These are phyloP conservation scores for Galbula dea DNA, from an alignment of 2,113 vertebrate species.

Conservation along the genomic window DNA sequence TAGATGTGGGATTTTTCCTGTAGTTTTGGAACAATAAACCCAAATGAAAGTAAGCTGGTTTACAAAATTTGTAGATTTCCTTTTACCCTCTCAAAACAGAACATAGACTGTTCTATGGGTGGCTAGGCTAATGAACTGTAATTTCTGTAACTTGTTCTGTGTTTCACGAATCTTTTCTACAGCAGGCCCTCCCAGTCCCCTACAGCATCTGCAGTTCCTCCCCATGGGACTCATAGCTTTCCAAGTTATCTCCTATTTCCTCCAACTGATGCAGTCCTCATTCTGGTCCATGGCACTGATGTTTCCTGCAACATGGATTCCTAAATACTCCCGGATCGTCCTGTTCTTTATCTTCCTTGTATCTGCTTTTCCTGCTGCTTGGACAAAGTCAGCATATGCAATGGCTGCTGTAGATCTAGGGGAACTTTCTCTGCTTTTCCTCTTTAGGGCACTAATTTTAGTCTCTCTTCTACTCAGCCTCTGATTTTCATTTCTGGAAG, in stretches of 20 bases:
- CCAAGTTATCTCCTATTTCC: not conserved
- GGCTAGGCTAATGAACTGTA: not conserved
- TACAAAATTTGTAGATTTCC: not conserved
- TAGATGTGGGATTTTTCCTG: not conserved
- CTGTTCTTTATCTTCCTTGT: not conserved
- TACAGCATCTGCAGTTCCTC: not conserved
- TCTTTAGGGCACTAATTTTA: not conserved
- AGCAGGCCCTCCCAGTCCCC: not conserved
- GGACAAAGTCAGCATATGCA: not conserved
- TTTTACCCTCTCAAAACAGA: not conserved
- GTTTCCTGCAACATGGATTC: not conserved
- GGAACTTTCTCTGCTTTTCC: not conserved
- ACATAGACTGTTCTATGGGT: not conserved
- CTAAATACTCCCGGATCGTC: not conserved
- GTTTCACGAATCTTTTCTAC: not conserved
- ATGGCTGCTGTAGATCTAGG: not conserved
- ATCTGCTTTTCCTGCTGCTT: not conserved
- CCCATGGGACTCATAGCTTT: not conserved
- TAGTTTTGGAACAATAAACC: not conserved
- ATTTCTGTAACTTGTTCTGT: not conserved
- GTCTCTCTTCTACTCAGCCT: not conserved
- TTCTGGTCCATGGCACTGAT: not conserved
- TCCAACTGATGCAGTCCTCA: rapidly evolving
- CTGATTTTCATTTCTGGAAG: not conserved
- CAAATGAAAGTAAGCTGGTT: not conserved